A percentile compares a stretch with the other conserved stretches of the same genome.
These are phyloP conservation scores for Trogon melanurus DNA, from an alignment of 2,113 vertebrate genomes.

Conservation along the genomic window DNA sequence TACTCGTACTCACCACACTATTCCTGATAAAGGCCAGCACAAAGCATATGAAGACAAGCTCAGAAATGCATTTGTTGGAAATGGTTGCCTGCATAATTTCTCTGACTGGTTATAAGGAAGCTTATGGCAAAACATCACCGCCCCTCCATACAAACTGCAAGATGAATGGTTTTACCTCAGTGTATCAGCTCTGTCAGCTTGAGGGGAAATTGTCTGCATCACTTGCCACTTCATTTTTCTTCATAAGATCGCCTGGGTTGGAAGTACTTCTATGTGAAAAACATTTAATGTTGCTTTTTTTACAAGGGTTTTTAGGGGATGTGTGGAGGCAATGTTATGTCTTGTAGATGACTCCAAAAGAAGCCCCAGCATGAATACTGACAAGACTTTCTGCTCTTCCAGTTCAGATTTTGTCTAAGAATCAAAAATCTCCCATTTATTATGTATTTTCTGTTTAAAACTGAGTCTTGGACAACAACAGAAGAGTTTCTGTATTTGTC, in stretches of 20 bases:
- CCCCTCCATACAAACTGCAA: neutral
- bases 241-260: neutral
- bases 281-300: neutral
- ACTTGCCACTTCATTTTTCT: neutral
- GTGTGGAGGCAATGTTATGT: fast-evolving
- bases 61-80: neutral
- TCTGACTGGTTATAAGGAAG: neutral
- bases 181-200: neutral
- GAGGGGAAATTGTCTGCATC: neutral
- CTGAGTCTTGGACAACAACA: neutral
- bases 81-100: neutral
- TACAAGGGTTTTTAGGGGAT: fast-evolving
- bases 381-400: neutral
- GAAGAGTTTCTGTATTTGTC: neutral
- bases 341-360: neutral
- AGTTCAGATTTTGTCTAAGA: neutral
- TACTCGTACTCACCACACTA: too few relatives aligned
- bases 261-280: neutral
- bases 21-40: neutral
- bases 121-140: neutral
- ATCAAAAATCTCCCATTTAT: neutral
- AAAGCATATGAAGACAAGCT: neutral
- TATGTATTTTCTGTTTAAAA: neutral
- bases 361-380: neutral
- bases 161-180: neutral